Base-by-base conservation (phyloP, 2,113 vertebrate species). In the Ardeotis arabs region DNA sequence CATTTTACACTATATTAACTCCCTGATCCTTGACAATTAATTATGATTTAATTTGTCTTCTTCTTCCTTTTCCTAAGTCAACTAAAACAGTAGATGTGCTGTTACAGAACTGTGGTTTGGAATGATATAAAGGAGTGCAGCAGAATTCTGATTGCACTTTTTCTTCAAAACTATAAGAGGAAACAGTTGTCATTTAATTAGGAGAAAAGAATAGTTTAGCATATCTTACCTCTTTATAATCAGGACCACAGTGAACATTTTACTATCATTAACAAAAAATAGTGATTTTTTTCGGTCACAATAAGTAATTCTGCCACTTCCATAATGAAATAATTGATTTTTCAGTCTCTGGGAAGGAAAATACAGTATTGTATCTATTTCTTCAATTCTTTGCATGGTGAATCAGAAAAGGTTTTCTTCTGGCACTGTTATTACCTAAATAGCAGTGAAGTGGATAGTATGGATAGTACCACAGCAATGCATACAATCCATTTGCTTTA, bases 1-100 rank as follows among this genome's bases (percentile, higher is more conserved):
- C 53, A 92, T 81, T 89, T 97, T 92, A 89, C 22, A 91, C 88
- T 72, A 70, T 96, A 95, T 96, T 97, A 97, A 96, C 88, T 95
- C 62, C 49, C 64, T 94, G 76, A 87, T 96, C 39, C 16, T 31
- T 95, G 47, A 64, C 81, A 97, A 83, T 87, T 93, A 94, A 90
- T 85, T 94, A 83, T 64, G 17, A 92, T 89, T 92, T 96, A 90
- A 92, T 97, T 89, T 85, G 79, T 52, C 55, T 50, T 83, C 68
- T 31, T 96, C 93, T 92, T 24, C 44, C 60, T 45, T 94, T 94
- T 96, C 29, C 45, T 60, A 72, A 81, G 44, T 23, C 52, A 95
- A 29, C 18, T 83, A 50, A 91, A 90, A 86, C 49, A 44, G 74
- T 72, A 86, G 41, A 39, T 58, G 6, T 62, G 22, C 28, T 72